These are phyloP conservation scores for Ibycter americanus DNA, from an alignment of 2,797 vertebrate genomes.

Conservation along the genomic window DNA sequence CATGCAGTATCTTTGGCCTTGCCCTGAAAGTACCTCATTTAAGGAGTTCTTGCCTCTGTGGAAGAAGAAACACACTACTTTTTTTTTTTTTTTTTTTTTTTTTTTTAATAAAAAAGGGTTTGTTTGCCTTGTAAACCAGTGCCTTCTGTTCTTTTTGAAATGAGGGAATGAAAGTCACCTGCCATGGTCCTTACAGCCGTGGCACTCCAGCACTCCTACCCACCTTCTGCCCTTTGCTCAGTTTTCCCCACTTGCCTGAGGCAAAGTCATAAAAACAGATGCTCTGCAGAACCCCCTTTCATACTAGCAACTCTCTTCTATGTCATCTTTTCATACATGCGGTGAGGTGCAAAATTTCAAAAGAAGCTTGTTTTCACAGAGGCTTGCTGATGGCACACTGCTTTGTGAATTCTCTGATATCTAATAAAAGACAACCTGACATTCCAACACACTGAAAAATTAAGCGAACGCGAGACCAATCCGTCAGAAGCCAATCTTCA, in stretches of 20 bases:
- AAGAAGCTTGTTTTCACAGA: neutral
- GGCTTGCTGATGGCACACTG: neutral
- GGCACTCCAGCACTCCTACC: neutral
- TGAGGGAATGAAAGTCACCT: neutral
- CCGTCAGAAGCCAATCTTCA: neutral
- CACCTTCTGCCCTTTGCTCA: neutral
- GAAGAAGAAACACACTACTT: neutral
- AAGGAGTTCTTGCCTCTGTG: neutral
- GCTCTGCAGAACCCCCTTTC: neutral
- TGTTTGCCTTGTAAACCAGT: neutral
- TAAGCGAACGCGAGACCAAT: neutral
- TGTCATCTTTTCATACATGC: neutral
- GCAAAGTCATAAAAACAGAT: neutral
- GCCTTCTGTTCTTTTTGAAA: neutral
- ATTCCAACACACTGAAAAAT: neutral
- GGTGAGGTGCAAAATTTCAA: neutral
- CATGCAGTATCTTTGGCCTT: neutral
- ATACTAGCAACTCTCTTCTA: neutral
- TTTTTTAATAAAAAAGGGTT: too few relatives aligned
- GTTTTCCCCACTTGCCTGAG: neutral
- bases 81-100: neutral
- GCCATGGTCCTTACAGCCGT: neutral
- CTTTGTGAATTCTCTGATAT: neutral
- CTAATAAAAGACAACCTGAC: neutral
- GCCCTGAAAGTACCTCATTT: neutral